These are phyloP conservation scores for Pyrgilauda ruficollis DNA, from an alignment of 2,113 vertebrate genomes.

Conservation along the genomic window DNA sequence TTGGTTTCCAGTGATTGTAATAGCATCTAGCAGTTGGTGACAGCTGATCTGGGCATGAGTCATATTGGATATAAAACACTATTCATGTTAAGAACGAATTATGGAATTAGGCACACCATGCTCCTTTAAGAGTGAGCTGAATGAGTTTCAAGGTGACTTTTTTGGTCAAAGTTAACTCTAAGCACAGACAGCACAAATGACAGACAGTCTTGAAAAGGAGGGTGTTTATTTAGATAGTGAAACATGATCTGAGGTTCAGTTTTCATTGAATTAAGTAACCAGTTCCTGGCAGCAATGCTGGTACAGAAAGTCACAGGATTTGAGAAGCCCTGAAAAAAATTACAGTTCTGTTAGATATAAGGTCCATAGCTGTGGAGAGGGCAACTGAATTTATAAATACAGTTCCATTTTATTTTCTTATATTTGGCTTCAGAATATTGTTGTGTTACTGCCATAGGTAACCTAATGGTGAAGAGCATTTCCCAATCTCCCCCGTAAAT, in stretches of 20 bases:
- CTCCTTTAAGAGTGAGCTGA: background rate
- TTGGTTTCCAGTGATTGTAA: background rate
- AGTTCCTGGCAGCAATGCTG: background rate
- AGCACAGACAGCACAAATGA: background rate
- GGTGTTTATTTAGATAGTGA: background rate
- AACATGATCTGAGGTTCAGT: background rate
- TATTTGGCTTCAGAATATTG: background rate
- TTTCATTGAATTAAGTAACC: background rate
- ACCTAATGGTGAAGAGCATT: background rate
- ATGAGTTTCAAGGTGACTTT: conserved; percentile 14
- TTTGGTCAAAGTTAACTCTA: background rate
- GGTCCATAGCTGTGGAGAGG: background rate
- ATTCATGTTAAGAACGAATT: background rate
- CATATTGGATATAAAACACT: background rate
- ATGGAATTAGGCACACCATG: background rate
- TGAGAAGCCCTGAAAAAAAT: background rate
- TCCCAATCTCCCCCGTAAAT: background rate
- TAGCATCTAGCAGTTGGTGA: background rate
- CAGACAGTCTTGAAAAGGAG: background rate
- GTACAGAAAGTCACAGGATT: background rate
- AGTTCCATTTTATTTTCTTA: background rate
- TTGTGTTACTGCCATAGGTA: background rate
- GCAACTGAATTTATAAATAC: background rate
- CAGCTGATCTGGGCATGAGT: background rate
- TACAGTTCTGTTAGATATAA: background rate